Conservation (phyloP, 2,113 vertebrate genomes). For the Leucosticte australis region DNA sequence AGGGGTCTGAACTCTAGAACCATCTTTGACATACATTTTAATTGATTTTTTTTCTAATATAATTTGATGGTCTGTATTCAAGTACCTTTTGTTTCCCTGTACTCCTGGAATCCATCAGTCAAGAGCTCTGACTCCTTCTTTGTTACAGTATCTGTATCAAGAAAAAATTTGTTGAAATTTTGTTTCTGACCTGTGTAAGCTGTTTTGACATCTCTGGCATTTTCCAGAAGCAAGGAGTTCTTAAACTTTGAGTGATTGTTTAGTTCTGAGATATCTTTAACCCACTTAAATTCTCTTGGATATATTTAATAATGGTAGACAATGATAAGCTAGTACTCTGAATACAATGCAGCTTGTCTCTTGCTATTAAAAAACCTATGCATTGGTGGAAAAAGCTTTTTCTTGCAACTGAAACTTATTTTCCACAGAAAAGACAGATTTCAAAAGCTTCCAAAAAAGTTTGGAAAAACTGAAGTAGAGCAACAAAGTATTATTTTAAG, state of each 20-base stretch:
- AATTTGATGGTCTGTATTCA: not conserved
- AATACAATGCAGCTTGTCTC: not conserved
- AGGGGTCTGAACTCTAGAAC: not conserved
- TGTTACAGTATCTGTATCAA: not conserved
- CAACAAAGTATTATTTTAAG: conserved; percentile 21
- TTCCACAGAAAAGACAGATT: not conserved
- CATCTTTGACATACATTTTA: not conserved
- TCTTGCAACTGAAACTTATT: not conserved
- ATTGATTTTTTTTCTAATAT: not conserved
- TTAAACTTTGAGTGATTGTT: not conserved
- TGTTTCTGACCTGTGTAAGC: not conserved
- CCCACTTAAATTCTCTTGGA: not conserved
- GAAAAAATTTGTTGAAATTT: not conserved
- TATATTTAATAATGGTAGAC: not conserved
- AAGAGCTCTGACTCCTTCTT: not conserved
- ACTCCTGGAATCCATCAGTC: not conserved
- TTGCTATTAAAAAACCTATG: not conserved
- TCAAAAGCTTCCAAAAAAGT: conserved; percentile 1
- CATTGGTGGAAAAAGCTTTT: not conserved
- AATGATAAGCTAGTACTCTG: not conserved
- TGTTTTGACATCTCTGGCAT: conserved; percentile 20
- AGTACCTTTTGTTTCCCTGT: not conserved
- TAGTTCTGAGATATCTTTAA: not conserved
- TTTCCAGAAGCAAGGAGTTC: conserved; percentile 10
- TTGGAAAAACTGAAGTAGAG: not conserved